phyloP scores from a whole-genome alignment of 2,113 vertebrate species.

The Pelusios castaneus region DNA sequence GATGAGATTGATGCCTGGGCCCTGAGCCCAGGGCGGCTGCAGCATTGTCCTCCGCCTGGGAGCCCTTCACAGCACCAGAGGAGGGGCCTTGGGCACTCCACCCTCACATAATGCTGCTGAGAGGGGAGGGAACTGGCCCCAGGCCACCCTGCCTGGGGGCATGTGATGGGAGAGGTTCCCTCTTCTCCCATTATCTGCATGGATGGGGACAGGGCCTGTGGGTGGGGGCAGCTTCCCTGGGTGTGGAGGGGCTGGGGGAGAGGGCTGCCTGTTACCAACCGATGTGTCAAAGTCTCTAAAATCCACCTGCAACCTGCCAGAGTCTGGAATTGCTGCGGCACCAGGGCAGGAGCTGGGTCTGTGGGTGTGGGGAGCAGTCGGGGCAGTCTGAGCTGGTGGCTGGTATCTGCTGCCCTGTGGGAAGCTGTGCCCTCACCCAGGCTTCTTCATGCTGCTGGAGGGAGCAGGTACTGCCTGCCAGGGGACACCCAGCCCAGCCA shows the following conservation, averaged over 20 bases:
- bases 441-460: not conserved
- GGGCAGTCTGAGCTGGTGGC: not conserved
- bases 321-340: not conserved
- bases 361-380: no score
- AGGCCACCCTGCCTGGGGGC: not conserved
- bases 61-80: not conserved
- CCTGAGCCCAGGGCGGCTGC: not conserved
- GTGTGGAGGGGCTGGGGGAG: not conserved
- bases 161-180: not conserved
- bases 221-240: not conserved
- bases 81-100: not conserved
- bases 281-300: not conserved
- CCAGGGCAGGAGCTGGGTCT: not conserved
- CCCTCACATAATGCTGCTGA: not conserved
- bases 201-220: not conserved
- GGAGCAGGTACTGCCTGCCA: no score
- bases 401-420: not conserved
- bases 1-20: not conserved
- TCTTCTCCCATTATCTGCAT: not conserved
- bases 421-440: not conserved
- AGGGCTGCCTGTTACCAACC: not conserved
- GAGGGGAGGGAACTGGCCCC: not conserved
- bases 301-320: not conserved
- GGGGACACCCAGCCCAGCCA: no score
- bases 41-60: not conserved